Conservation (phyloP, 2,797 vertebrate species). For the Poecilia wingei region DNA sequence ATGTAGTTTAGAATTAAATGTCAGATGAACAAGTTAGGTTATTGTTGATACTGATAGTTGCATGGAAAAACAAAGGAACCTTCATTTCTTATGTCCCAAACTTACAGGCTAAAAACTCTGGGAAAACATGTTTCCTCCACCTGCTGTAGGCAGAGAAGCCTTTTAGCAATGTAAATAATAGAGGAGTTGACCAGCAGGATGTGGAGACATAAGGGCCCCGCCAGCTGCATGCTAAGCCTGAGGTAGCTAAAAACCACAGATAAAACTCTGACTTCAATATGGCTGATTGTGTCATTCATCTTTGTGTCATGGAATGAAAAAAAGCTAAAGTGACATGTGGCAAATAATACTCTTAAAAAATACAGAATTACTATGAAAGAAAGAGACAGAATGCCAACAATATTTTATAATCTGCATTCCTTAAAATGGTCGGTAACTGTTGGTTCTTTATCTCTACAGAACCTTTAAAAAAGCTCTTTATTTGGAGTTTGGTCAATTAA, state of each 20-base stretch:
- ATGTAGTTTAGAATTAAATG: not conserved
- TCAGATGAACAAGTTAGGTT: not conserved
- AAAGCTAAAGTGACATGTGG: conserved; percentile 76
- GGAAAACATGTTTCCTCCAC: not conserved
- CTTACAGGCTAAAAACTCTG: not conserved
- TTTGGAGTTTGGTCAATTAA: not conserved
- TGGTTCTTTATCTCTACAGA: not conserved
- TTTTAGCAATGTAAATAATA: not conserved
- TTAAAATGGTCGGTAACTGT: not conserved
- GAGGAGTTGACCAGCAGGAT: conserved; percentile 6
- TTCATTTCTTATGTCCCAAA: not conserved
- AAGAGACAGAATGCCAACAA: not conserved
- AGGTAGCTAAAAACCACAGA: conserved; percentile 19
- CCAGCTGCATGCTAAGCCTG: not conserved
- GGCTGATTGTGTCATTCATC: conserved; percentile 68
- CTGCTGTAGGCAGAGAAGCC: not conserved
- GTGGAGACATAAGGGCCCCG: not conserved
- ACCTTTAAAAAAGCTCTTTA: conserved; percentile 20
- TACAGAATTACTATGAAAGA: not conserved
- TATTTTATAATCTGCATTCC: not conserved
- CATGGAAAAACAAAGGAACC: not conserved
- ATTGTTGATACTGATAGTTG: not conserved
- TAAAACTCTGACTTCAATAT: conserved; percentile 56
- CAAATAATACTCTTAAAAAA: conserved; percentile 49
- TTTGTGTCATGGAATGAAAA: conserved; percentile 44